Percentiles rank a stretch among this genome's conserved stretches.
Evolutionary conservation across 35 echinoderm and acorn worm species (phyloP).

Genomic region (Lytechinus pictus): DNA sequence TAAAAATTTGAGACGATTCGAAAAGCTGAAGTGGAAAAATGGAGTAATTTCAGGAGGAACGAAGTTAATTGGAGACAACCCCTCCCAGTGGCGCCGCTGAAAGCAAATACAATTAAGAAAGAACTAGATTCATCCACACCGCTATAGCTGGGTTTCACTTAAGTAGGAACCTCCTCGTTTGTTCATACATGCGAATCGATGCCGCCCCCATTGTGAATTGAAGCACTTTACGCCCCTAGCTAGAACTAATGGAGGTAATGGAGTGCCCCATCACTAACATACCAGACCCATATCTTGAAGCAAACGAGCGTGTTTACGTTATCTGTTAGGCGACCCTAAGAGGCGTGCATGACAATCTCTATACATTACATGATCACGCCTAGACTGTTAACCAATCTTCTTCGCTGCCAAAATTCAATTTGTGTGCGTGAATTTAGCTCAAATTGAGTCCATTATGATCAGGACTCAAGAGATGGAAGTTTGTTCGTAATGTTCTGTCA

Average conservation of each 20-base stretch:
- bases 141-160: too few species aligned
- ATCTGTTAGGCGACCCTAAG: neutral
- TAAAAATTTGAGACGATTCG: too few species aligned
- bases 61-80: too few species aligned
- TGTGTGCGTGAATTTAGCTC: neutral
- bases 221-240: neutral
- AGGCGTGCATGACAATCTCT: neutral
- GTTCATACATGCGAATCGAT: neutral
- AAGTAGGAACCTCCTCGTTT: neutral
- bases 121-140: too few species aligned
- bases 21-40: too few species aligned
- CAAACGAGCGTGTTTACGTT: conserved; percentile 1
- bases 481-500: neutral
- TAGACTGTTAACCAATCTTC: conserved; percentile 2
- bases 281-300: neutral
- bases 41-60: too few species aligned
- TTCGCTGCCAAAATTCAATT: neutral
- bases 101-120: too few species aligned
- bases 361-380: neutral
- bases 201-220: neutral
- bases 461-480: neutral
- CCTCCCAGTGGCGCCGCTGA: too few species aligned
- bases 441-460: neutral
- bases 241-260: neutral
- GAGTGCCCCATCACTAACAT: neutral